A percentile compares a stretch with the other conserved stretches of the same genome.
Conservation (phyloP, 2,797 vertebrate species). For the Sphenopsis melanotis region DNA sequence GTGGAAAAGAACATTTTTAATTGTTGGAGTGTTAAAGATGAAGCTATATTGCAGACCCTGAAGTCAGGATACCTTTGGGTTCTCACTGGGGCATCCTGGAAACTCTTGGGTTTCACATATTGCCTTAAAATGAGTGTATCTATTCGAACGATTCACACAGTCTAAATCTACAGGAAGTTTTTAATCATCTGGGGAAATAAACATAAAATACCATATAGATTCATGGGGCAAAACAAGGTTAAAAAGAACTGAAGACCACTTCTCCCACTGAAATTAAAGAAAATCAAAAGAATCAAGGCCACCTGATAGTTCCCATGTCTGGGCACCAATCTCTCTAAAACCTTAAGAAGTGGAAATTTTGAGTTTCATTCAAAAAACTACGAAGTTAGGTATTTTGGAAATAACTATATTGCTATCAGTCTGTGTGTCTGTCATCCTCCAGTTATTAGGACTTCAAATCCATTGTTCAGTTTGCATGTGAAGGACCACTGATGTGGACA, state of each 20-base stretch:
- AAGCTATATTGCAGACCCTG: background rate
- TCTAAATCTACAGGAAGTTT: background rate
- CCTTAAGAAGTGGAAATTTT: fast-evolving
- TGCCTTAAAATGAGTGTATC: background rate
- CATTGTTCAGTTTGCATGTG: background rate
- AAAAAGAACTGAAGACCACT: background rate
- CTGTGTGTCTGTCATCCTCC: background rate
- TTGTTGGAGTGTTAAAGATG: background rate
- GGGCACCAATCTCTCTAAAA: background rate
- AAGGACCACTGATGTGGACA: background rate
- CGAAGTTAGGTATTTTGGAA: background rate
- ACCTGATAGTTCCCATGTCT: background rate
- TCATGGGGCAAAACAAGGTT: background rate
- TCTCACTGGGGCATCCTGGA: background rate
- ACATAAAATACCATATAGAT: background rate
- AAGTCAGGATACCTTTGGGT: background rate
- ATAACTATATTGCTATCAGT: background rate
- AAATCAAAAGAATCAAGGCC: background rate
- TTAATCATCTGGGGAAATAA: background rate
- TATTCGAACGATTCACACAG: background rate
- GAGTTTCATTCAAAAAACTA: background rate
- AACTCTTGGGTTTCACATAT: background rate
- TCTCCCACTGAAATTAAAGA: background rate
- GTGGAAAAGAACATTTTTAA: background rate
- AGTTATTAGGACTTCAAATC: background rate